Percentiles rank a stretch among this genome's conserved stretches.
These are phyloP conservation scores for Micronycteris hirsuta DNA, from an alignment of 2,113 vertebrate species.

Conservation along the genomic window DNA sequence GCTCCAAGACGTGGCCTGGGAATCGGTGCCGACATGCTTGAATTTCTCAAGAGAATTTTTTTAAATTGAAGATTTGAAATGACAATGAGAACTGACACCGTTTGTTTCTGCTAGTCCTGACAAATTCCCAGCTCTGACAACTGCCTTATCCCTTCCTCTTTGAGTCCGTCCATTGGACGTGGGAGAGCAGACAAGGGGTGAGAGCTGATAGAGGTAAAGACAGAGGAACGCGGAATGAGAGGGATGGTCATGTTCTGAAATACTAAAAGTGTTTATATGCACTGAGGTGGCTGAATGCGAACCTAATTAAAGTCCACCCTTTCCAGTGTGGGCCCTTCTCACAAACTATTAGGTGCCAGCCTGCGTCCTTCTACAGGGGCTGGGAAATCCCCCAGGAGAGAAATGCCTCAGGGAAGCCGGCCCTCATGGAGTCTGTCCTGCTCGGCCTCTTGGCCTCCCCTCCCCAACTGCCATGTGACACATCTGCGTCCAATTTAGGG, in stretches of 20 bases:
- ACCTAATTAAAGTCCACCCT: background rate
- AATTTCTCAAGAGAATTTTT: background rate
- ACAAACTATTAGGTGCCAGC: background rate
- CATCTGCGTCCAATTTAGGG: background rate
- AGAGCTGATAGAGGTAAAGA: background rate
- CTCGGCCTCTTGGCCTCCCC: too few species aligned
- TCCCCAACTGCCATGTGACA: too few species aligned
- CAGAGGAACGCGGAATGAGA: background rate
- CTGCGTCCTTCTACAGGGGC: background rate
- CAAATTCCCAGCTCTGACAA: background rate
- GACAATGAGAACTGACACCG: background rate
- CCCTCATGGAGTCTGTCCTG: background rate
- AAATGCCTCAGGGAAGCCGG: background rate
- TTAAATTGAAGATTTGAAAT: background rate
- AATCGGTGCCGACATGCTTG: background rate
- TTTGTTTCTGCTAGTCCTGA: background rate
- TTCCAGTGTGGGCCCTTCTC: background rate
- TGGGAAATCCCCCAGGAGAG: too few species aligned
- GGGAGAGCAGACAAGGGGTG: background rate
- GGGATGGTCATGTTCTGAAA: background rate
- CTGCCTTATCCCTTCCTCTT: background rate
- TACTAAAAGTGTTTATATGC: background rate
- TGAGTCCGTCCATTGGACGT: background rate
- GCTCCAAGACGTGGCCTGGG: accelerated
- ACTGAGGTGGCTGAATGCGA: background rate